Base-by-base conservation (phyloP, 1,140 invertebrate genomes). In the Liolophura sinensis region DNA sequence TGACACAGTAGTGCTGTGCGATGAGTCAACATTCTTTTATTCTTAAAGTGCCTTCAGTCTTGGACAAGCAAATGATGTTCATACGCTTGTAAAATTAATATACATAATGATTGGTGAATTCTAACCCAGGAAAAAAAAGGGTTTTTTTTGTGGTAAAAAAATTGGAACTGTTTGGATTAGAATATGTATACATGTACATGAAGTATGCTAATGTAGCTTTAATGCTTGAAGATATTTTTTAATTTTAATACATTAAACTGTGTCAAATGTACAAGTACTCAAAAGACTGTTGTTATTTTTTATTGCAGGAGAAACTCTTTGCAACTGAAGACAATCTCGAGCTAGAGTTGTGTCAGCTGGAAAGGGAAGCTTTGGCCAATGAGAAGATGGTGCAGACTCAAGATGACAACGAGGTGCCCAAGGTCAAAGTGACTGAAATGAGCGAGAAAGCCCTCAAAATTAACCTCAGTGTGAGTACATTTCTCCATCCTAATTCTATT, bases 271-370 rank as follows among this genome's bases (percentile, higher is more conserved):
- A 14, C 25, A 47, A 14, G 18, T 56, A 12, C 24, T 59, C 52
- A 52, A 27, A 49, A 7, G 24, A 47, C 50, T 50, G n/a, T 24
- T 57, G 16, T 60, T 49, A 18, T 52, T 4, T 57, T 55, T 16
- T 60, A n/a, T 75, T 73, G 15, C 72, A 81, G 79, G 75, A 76
- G 58, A 76, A 73, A 59, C 63, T 72, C 15, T 79, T 82, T 67
- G 49, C 77, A 51, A 82, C 78, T 12, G 67, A 75, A 56, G 66
- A 62, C 31, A 80, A 73, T 60, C 60, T 82, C 15, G 64, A 72
- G 50, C 64, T 62, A 47, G 69, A 75, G 31, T 54, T 82, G 47
- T 56, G 63, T 52, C 48, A 72, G 27, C 65, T 82, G 51, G 69
- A 76, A 12, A 47, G 20, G 15, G 58, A 60, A 24, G 59, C 64